Evolutionary conservation across 2,113 vertebrate species (phyloP).

Genomic region (Sinocyclocheilus anshuiensis): DNA sequence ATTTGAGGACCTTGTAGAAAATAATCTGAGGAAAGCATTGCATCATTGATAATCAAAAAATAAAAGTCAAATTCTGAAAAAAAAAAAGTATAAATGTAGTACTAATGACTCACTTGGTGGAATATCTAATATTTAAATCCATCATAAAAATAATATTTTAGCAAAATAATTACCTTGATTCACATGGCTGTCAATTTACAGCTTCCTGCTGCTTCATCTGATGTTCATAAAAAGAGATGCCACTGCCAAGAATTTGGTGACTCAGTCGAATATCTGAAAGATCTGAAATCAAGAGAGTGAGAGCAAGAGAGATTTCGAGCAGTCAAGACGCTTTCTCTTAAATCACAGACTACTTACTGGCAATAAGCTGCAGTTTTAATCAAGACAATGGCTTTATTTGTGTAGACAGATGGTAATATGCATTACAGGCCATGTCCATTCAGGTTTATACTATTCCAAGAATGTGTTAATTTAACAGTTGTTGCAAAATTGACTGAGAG

Average conservation of each 20-base stretch:
- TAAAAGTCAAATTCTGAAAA: neutral
- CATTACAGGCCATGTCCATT: conserved; percentile 12
- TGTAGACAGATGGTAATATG: neutral
- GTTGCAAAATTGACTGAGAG: neutral
- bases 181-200: neutral
- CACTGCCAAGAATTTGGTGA: neutral
- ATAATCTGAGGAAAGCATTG: neutral
- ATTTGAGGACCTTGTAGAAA: conserved; percentile 29
- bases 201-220: neutral
- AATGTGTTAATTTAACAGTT: neutral
- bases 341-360: neutral
- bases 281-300: neutral
- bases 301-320: neutral
- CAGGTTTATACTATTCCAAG: neutral
- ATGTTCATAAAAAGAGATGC: neutral
- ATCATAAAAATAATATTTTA: neutral
- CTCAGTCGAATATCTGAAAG: neutral
- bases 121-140: neutral
- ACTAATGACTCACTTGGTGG: neutral
- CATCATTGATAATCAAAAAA: conserved; percentile 23
- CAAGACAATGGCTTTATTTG: conserved; percentile 4
- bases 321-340: neutral
- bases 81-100: neutral
- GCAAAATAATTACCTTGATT: neutral
- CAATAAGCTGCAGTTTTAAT: neutral